Percentiles rank a stretch among this genome's conserved stretches.
phyloP scores from a whole-genome alignment of 1,140 invertebrate genomes.

The Halyomorpha halys region DNA sequence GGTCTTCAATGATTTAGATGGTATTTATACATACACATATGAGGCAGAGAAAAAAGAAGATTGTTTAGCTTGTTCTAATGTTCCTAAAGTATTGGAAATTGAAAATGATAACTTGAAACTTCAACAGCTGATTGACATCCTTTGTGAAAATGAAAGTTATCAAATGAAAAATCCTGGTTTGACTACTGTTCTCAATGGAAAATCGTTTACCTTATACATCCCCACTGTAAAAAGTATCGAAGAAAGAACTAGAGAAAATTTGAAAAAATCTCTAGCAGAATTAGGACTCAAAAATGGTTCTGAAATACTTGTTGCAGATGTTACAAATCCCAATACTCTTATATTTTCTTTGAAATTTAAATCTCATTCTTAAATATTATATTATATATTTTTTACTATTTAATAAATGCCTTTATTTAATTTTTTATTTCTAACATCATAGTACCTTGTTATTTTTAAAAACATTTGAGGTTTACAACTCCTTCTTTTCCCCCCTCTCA shows the following conservation, averaged over 20 bases:
- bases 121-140: constrained; percentile 68
- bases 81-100: constrained; percentile 57
- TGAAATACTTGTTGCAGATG: constrained; percentile 79
- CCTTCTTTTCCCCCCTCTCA: too few relatives aligned
- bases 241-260: constrained; percentile 71
- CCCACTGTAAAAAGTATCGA: constrained; percentile 80
- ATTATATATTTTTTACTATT: too few relatives aligned
- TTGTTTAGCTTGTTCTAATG: constrained; percentile 78
- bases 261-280: constrained; percentile 75
- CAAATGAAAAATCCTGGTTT: constrained; percentile 83
- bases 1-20: constrained; percentile 93
- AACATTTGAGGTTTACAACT: too few relatives aligned
- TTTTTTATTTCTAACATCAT: too few relatives aligned
- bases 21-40: constrained; percentile 93
- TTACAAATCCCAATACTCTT: constrained; percentile 70
- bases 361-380: neutral
- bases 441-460: too few relatives aligned
- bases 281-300: constrained; percentile 70
- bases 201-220: constrained; percentile 88
- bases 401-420: too few relatives aligned
- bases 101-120: constrained; percentile 61
- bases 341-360: constrained; percentile 7
- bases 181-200: constrained; percentile 66
- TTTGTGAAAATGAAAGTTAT: constrained; percentile 62
- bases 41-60: constrained; percentile 76